Conservation (phyloP, 2,888 invertebrate genomes). For the Hylaea fasciaria region DNA sequence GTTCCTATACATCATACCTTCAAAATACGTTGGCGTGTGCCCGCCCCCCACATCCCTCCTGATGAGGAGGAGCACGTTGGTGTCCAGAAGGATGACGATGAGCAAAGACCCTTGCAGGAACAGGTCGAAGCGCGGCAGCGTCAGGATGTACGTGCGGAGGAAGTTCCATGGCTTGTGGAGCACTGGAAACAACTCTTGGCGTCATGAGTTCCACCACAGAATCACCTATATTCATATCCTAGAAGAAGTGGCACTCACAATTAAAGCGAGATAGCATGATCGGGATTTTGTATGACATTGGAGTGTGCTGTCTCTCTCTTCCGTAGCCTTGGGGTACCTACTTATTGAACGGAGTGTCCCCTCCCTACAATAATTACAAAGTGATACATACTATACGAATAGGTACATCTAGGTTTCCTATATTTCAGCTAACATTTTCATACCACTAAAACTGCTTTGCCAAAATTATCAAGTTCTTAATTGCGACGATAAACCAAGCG, state of each 20-base stretch:
- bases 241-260: too few relatives aligned
- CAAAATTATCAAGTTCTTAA: constrained; percentile 3
- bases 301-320: too few relatives aligned
- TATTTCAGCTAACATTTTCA: too few relatives aligned
- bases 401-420: too few relatives aligned
- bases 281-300: too few relatives aligned
- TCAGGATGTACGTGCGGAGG: constrained; percentile 65
- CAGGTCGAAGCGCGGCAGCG: constrained; percentile 69
- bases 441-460: neutral
- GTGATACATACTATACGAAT: too few relatives aligned
- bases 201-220: too few relatives aligned
- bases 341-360: too few relatives aligned
- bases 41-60: constrained; percentile 65
- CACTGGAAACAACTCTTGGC: constrained; percentile 43
- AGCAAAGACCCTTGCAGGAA: constrained; percentile 73
- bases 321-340: too few relatives aligned
- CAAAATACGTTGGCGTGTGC: constrained; percentile 53
- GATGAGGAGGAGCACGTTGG: constrained; percentile 66
- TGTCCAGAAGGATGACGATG: constrained; percentile 68
- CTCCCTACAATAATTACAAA: too few relatives aligned
- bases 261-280: too few relatives aligned
- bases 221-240: too few relatives aligned
- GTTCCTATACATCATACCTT: constrained; percentile 67
- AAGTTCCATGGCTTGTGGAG: constrained; percentile 65
- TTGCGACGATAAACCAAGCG: neutral